Percentiles rank a stretch among this genome's conserved stretches.
Conservation (phyloP, 1,140 invertebrate genomes). For the Sycobia sp. region DNA sequence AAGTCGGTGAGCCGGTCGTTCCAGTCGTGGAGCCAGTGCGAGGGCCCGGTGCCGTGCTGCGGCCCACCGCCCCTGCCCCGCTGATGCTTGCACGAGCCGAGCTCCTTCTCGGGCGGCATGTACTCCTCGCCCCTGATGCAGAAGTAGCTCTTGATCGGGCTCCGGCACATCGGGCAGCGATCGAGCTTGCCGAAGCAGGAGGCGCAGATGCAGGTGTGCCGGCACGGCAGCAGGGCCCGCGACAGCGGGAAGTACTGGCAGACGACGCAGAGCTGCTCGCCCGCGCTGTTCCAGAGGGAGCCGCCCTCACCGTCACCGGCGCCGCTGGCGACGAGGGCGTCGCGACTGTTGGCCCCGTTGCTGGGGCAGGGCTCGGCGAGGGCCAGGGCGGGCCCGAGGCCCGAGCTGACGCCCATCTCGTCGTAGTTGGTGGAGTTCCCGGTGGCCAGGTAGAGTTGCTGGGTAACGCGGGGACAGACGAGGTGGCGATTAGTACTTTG, state of each 20-base stretch:
- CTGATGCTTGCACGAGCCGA: constrained; percentile 56
- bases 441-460: constrained; percentile 78
- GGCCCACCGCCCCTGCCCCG: constrained; percentile 40
- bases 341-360: constrained; percentile 45
- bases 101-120: constrained; percentile 66
- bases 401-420: constrained; percentile 54
- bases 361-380: constrained; percentile 57
- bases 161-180: constrained; percentile 82
- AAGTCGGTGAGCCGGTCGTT: constrained; percentile 70
- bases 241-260: constrained; percentile 78
- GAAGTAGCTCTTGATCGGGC: constrained; percentile 80
- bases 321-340: constrained; percentile 52
- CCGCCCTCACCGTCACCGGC: constrained; percentile 55
- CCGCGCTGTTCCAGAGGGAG: constrained; percentile 63
- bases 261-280: constrained; percentile 77
- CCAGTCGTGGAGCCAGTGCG: constrained; percentile 67
- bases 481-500: no score
- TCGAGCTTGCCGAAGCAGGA: constrained; percentile 74
- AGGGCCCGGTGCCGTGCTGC: constrained; percentile 44
- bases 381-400: constrained; percentile 55
- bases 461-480: constrained; percentile 30
- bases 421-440: constrained; percentile 69
- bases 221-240: constrained; percentile 78
- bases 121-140: constrained; percentile 78
- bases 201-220: constrained; percentile 83